These are phyloP conservation scores for Galagoides demidoff DNA, from an alignment of 2,797 vertebrate genomes.

Conservation along the genomic window DNA sequence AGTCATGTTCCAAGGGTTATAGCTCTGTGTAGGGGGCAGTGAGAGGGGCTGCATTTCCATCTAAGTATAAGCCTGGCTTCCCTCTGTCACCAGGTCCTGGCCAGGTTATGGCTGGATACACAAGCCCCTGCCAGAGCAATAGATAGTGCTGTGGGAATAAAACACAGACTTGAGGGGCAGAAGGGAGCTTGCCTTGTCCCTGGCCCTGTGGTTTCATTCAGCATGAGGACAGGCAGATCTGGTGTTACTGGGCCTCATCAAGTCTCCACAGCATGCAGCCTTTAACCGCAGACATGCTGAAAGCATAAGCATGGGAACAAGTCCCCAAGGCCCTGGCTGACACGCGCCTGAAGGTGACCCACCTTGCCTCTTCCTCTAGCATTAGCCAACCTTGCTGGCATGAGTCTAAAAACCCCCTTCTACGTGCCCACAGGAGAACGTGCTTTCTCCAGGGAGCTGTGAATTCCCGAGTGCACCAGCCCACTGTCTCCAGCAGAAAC, in stretches of 20 bases:
- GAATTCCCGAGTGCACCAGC: not conserved
- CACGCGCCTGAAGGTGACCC: not conserved
- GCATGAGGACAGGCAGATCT: not conserved
- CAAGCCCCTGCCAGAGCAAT: not conserved
- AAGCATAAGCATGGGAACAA: no score
- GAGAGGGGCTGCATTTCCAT: not conserved
- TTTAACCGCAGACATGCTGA: not conserved
- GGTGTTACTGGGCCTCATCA: not conserved
- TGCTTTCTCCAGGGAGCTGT: not conserved
- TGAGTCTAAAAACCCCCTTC: not conserved
- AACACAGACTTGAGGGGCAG: not conserved
- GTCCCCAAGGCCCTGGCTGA: not conserved
- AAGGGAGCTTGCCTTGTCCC: not conserved
- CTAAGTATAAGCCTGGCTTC: fast-evolving
- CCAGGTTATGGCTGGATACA: not conserved
- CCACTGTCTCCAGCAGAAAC: not conserved
- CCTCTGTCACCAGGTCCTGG: not conserved
- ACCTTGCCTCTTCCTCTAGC: not conserved
- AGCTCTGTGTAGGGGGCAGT: not conserved
- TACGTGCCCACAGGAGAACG: not conserved
- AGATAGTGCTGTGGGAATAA: not conserved
- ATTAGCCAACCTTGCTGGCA: not conserved
- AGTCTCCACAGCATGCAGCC: not conserved
- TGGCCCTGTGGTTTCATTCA: not conserved
- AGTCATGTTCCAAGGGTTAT: not conserved